A percentile compares a stretch with the other conserved stretches of the same genome.
Conservation (phyloP, 2,888 invertebrate species). For the Chrysolina oricalcia region DNA sequence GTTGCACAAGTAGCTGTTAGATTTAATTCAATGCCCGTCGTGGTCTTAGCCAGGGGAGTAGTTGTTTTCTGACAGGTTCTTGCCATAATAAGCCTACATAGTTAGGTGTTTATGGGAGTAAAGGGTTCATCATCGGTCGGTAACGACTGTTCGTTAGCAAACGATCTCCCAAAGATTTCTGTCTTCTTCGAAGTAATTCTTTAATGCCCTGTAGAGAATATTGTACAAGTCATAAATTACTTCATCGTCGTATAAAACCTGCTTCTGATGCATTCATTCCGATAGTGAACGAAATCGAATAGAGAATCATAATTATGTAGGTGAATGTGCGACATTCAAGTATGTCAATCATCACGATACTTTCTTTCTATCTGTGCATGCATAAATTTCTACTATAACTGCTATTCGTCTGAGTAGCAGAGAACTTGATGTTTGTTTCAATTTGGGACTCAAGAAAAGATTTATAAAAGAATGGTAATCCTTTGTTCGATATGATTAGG, state of each 20-base stretch:
- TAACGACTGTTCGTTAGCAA: too few species aligned
- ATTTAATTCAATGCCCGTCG: too few species aligned
- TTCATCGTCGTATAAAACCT: not conserved
- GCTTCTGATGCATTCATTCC: not conserved
- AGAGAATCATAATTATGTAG: conserved; percentile 8
- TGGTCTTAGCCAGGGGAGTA: too few species aligned
- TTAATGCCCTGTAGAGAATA: too few species aligned
- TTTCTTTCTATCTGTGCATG: not conserved
- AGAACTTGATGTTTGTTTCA: not conserved
- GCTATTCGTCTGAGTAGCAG: not conserved
- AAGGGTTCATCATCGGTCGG: too few species aligned
- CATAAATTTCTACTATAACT: not conserved
- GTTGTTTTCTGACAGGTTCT: too few species aligned
- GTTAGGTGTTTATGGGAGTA: too few species aligned
- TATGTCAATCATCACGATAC: conserved; percentile 9
- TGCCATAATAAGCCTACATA: too few species aligned
- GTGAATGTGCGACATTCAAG: conserved; percentile 8
- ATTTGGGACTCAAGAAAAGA: not conserved
- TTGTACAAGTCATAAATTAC: too few species aligned
- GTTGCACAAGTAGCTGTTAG: too few species aligned
- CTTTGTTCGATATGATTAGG: not conserved
- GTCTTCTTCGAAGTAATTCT: too few species aligned
- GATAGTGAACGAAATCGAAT: conserved; percentile 9
- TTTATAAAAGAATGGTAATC: not conserved
- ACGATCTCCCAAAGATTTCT: too few species aligned